These are phyloP conservation scores for Leucoraja erinaceus DNA, from an alignment of 2,113 vertebrate species.

Conservation along the genomic window DNA sequence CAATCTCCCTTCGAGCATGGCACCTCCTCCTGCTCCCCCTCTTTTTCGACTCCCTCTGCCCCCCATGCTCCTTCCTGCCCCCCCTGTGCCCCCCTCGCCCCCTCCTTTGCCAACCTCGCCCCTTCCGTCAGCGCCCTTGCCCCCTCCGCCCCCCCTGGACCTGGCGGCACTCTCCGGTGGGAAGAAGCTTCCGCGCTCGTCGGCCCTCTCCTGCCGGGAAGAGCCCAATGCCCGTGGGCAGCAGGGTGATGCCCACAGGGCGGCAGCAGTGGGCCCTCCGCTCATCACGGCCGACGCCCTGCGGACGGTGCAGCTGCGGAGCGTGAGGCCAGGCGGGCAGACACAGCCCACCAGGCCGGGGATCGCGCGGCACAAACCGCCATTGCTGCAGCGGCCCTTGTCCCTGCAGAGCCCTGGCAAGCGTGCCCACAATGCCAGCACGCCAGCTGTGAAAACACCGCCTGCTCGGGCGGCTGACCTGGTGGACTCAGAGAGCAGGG, in stretches of 20 bases:
- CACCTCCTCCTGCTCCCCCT: slow-evolving; percentile 48
- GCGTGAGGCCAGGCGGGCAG: slow-evolving; percentile 60
- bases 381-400: slow-evolving; percentile 48
- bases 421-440: neutral
- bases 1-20: slow-evolving; percentile 53
- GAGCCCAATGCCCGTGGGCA: slow-evolving; percentile 41
- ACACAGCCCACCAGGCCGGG: slow-evolving; percentile 43
- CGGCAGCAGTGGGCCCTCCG: slow-evolving; percentile 58
- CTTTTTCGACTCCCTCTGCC: slow-evolving; percentile 41
- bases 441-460: too few relatives aligned
- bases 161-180: slow-evolving; percentile 57
- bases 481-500: neutral
- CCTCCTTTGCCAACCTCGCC: slow-evolving; percentile 41
- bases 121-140: slow-evolving; percentile 37
- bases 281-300: slow-evolving; percentile 77
- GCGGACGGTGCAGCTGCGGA: slow-evolving; percentile 81
- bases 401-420: slow-evolving; percentile 33
- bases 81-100: slow-evolving; percentile 45
- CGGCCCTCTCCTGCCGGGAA: neutral
- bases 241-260: slow-evolving; percentile 52
- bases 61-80: slow-evolving; percentile 41
- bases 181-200: slow-evolving; percentile 43
- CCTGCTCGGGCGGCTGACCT: neutral
- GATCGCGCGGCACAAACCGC: slow-evolving; percentile 49
- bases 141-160: slow-evolving; percentile 57